phyloP scores from a whole-genome alignment of 2,113 vertebrate genomes.

The Muscicapa adusta region DNA sequence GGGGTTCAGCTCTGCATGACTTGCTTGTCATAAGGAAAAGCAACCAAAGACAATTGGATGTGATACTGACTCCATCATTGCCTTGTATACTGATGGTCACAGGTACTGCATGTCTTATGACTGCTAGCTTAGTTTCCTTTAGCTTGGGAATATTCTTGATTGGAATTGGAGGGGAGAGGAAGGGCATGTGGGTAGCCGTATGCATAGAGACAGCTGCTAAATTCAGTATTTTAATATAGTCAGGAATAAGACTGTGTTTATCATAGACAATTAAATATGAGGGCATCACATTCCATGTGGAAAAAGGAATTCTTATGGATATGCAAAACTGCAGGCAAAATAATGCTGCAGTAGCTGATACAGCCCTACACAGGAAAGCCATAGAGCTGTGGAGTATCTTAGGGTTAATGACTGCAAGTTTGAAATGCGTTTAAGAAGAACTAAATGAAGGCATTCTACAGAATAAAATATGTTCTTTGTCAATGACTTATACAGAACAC shows the following conservation, averaged over 20 bases:
- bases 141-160: background rate
- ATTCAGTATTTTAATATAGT: background rate
- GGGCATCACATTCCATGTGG: background rate
- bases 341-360: background rate
- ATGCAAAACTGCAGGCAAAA: background rate
- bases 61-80: background rate
- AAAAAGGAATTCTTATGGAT: background rate
- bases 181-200: background rate
- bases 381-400: background rate
- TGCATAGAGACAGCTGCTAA: background rate
- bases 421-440: conserved; percentile 34
- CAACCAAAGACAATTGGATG: background rate
- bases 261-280: background rate
- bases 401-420: conserved; percentile 61
- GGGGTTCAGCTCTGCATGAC: background rate
- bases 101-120: background rate
- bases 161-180: background rate
- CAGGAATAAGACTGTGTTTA: background rate
- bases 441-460: conserved; percentile 44
- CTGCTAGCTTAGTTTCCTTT: background rate
- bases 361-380: background rate
- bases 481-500: conserved; percentile 75
- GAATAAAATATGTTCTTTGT: conserved; percentile 70
- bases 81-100: background rate
- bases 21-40: background rate